A percentile compares a stretch with the other conserved stretches of the same genome.
Conservation (phyloP, 2,113 vertebrate species). For the Apteryx mantelli region DNA sequence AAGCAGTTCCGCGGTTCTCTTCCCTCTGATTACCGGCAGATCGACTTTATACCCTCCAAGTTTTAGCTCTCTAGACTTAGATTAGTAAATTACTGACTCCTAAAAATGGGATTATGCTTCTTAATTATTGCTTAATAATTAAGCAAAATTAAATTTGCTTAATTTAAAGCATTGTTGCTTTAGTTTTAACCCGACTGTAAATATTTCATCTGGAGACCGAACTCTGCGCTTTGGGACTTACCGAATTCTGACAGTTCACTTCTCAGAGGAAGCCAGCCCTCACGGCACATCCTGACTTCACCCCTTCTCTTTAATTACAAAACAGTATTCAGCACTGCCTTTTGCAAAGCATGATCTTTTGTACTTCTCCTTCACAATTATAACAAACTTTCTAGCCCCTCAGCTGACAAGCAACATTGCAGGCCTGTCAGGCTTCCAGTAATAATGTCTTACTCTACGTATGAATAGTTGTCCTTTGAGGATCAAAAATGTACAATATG, state of each 20-base stretch:
- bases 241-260: neutral
- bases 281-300: neutral
- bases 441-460: slow-evolving; percentile 68
- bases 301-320: slow-evolving; percentile 25
- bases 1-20: neutral
- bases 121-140: neutral
- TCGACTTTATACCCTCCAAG: neutral
- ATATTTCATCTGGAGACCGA: neutral
- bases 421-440: slow-evolving; percentile 58
- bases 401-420: slow-evolving; percentile 53
- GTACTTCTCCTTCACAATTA: slow-evolving; percentile 44
- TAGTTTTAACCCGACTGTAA: neutral
- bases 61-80: neutral
- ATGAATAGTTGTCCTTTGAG: slow-evolving; percentile 63
- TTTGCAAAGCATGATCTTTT: slow-evolving; percentile 12
- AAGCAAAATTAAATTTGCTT: neutral
- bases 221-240: neutral
- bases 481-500: slow-evolving; percentile 48
- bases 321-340: neutral
- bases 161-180: neutral
- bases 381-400: slow-evolving; percentile 34
- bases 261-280: neutral
- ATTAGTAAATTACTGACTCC: neutral
- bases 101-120: neutral
- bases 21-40: neutral